Base-by-base conservation (phyloP, 2,888 invertebrate genomes). In the Napeogenes sylphis region DNA sequence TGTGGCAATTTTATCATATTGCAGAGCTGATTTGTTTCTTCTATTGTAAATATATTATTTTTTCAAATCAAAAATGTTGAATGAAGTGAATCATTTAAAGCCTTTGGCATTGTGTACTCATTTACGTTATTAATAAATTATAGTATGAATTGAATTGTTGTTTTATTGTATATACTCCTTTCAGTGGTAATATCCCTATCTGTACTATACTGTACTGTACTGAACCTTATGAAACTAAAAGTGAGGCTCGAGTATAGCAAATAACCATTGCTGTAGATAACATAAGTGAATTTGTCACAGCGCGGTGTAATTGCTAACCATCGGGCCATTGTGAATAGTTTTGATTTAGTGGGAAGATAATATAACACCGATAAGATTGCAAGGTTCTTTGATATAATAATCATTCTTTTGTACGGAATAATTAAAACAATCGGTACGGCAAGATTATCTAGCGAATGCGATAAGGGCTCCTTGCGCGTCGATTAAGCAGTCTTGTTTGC, bases 61-160 rank as follows among this genome's bases (percentile, higher is more conserved):
- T 87, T 87, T 87, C 80, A 81, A 86, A 83, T 85, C 82, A 51
- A 51, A 84, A 87, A 82, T 85, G 86, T 87, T 85, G 81, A 87
- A 88, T 89, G 87, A 88, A 88, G 81, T 87, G 81, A 87, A 89
- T 87, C 87, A 87, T 89, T 88, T 88, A 80, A 87, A 88, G 90
- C 89, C 90, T 87, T 83, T 87, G 90, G 89, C 90, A 83, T 87
- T 88, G 87, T 91, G 90, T 91, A 91, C 91, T 91, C 91, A 91
- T 91, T 91, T 91, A 90, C 88, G 91, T 91, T 91, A 90, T 90
- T 85, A 91, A 90, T 91, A 91, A 91, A 87, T 90, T 83, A 90
- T 90, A 87, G 88, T 90, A 91, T 88, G 85, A 85, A 87, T 73
- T 68, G 58, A 62, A 63, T 70, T 73, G 69, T 76, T 78, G 82